Evolutionary conservation across 2,113 vertebrate genomes (phyloP).

Genomic region (Indicator indicator): DNA sequence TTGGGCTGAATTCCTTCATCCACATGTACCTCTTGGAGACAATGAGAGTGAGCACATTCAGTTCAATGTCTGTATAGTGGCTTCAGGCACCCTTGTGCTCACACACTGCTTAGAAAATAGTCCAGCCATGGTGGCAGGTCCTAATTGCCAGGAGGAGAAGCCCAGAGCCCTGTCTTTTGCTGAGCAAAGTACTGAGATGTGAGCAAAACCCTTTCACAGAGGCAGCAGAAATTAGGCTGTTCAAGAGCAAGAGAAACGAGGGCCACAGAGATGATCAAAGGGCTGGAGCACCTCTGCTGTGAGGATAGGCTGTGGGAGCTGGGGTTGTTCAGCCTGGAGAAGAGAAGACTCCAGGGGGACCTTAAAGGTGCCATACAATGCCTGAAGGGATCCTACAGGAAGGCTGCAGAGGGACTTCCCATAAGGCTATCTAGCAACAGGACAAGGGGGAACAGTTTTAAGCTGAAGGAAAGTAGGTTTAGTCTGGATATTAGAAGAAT

Average conservation of each 20-base stretch:
- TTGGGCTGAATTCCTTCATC: background rate
- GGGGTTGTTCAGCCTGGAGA: no score
- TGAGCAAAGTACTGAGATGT: background rate
- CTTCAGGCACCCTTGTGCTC: background rate
- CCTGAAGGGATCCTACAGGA: no score
- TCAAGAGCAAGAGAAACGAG: background rate
- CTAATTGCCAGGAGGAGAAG: background rate
- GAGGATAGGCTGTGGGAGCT: no score
- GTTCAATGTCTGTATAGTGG: background rate
- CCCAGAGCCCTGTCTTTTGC: background rate
- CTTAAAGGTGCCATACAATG: no score
- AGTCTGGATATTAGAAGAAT: no score
- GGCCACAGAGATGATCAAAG: no score
- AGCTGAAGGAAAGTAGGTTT: no score
- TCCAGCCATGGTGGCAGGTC: background rate
- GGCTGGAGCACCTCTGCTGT: no score
- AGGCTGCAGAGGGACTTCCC: no score
- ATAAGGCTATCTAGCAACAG: no score
- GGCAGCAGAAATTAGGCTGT: background rate
- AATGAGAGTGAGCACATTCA: background rate
- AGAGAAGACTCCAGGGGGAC: no score
- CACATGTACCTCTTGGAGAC: accelerated
- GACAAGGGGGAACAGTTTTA: no score
- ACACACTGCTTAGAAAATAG: background rate
- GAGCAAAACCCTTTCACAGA: background rate